A percentile compares a stretch with the other conserved stretches of the same genome.
These are phyloP conservation scores for Choristoneura rosaceana DNA, from an alignment of 2,888 invertebrate genomes.

Conservation along the genomic window DNA sequence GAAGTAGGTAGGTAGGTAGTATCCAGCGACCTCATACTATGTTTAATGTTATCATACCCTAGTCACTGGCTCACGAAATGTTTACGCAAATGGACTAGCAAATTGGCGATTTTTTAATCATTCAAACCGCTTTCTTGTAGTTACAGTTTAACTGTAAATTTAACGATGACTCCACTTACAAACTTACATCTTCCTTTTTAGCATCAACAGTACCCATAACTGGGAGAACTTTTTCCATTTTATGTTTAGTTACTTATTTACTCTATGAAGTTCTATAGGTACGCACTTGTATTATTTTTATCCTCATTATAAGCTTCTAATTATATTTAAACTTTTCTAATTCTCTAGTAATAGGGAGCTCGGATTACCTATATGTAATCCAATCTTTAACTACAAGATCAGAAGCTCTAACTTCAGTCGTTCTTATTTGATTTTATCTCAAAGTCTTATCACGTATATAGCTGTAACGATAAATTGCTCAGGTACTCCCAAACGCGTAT, in stretches of 20 bases:
- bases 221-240: too few species aligned
- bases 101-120: too few species aligned
- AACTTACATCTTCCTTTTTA: too few species aligned
- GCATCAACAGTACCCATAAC: too few species aligned
- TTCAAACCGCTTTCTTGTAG: too few species aligned
- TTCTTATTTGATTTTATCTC: slow-evolving; percentile 48
- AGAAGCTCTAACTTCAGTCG: slow-evolving; percentile 35
- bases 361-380: background rate
- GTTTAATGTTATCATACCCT: slow-evolving; percentile 1
- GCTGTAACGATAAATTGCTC: slow-evolving; percentile 12
- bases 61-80: background rate
- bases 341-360: background rate
- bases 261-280: too few species aligned
- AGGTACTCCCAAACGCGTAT: slow-evolving; percentile 5
- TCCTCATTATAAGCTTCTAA: too few species aligned
- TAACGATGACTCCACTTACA: too few species aligned
- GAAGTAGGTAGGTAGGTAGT: too few species aligned
- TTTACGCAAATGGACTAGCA: background rate
- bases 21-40: slow-evolving; percentile 1
- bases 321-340: background rate
- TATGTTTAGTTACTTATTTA: too few species aligned
- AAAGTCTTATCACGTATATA: slow-evolving; percentile 52
- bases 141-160: too few species aligned
- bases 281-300: too few species aligned
- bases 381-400: slow-evolving; percentile 7